Evolutionary conservation across 1,140 invertebrate species (phyloP), one percentile per base, ranked within the genome.

Genomic region (Drosophila triauraria): DNA sequence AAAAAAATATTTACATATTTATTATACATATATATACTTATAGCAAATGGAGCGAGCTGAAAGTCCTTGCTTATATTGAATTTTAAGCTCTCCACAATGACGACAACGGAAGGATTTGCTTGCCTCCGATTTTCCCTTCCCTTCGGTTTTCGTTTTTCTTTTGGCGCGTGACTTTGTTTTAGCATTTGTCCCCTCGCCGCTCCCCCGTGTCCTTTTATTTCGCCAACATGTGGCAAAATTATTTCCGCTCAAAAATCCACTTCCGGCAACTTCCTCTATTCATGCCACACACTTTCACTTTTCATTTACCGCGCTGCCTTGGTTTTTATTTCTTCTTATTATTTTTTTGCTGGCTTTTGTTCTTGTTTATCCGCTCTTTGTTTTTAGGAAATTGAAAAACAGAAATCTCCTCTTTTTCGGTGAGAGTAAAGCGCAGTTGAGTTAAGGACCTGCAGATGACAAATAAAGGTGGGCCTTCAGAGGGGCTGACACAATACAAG

Each of bases 221-320:
- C 63, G 35, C 83, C 80, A 83, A 86, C 83, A 87, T 86, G 83
- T 87, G 83, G 83, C 83, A 87, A 86, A 86, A 87, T 86, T 86
- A 87, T 86, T 86, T 86, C 83, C 83, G 83, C 71, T 86, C 67
- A 86, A 87, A 87, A 87, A 87, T 87, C 83, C 79, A 86, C 83
- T 86, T 86, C 79, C 83, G 65, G 79, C 80, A 44, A 60, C 59
- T 35, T 58, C 12, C 65, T 58, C 67, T 70, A 59, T 72, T 72
- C 67, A 59, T 50, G 38, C 65, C 67, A 50, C 69, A 59, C 69
- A 54, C 35, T 56, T 56, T 56, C 32, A 10, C 51, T 54, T 58
- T 32, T 56, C 62, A 27, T 53, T 56, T 77, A 35, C 30, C 23
- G 15, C 15, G 23, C 50, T 23, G 23, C 2, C 9, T 35, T 35